Evolutionary conservation across 2,113 vertebrate genomes (phyloP).

Genomic region (human (Homo sapiens)): GRCh38 chr13:61421001-61421500

Average conservation of each 20-base stretch:
- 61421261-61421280: constrained; percentile 65
- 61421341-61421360: background rate
- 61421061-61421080: constrained; percentile 53
- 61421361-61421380: constrained; percentile 3
- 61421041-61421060: constrained; percentile 73
- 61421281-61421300: constrained; percentile 65
- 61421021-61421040: constrained; percentile 72
- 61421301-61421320: constrained; percentile 45
- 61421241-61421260: constrained; percentile 41
- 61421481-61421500: constrained; percentile 40
- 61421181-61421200: background rate
- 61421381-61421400: background rate
- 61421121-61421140: constrained; percentile 51
- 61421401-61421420: background rate
- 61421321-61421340: constrained; percentile 31
- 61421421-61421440: background rate
- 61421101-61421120: constrained; percentile 56
- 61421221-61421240: constrained; percentile 18
- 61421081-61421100: constrained; percentile 45
- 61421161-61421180: constrained; percentile 12
- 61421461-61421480: constrained; percentile 19
- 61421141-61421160: constrained; percentile 33
- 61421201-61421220: constrained; percentile 31
- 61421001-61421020: constrained; percentile 67
- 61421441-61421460: background rate